Percentiles rank a stretch among this genome's conserved stretches.
These are phyloP conservation scores for Clarias laeviceps DNA, from an alignment of 2,797 vertebrate genomes.

Conservation along the genomic window DNA sequence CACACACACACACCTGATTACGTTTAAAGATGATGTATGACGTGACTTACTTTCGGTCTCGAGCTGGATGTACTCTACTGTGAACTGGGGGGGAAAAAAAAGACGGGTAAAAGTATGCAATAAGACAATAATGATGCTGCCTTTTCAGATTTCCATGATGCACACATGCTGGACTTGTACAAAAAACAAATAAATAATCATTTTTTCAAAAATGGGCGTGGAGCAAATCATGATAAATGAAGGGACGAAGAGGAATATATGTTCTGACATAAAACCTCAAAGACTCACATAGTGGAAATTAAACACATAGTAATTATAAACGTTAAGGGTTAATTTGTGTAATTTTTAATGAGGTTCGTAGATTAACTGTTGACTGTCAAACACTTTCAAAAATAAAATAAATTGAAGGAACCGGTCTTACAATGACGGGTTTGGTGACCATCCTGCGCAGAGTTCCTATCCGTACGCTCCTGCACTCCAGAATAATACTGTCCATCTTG, in stretches of 20 bases:
- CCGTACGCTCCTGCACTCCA: constrained; percentile 90
- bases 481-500: constrained; percentile 82
- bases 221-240: neutral
- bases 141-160: neutral
- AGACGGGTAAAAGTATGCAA: neutral
- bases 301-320: neutral
- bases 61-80: constrained; percentile 87
- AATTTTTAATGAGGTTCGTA: too few species aligned
- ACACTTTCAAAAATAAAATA: neutral
- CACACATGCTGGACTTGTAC: neutral
- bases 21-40: neutral
- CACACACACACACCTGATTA: neutral
- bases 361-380: neutral
- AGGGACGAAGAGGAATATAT: too few species aligned
- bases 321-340: neutral
- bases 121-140: neutral
- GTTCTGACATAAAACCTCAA: too few species aligned
- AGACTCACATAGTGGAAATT: neutral
- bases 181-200: too few species aligned
- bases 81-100: constrained; percentile 78
- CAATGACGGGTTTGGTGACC: constrained; percentile 89
- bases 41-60: constrained; percentile 82
- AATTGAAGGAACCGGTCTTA: constrained; percentile 71
- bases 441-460: constrained; percentile 88
- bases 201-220: too few species aligned